These are phyloP conservation scores for Griposia aprilina DNA, from an alignment of 2,888 invertebrate species.

Conservation along the genomic window DNA sequence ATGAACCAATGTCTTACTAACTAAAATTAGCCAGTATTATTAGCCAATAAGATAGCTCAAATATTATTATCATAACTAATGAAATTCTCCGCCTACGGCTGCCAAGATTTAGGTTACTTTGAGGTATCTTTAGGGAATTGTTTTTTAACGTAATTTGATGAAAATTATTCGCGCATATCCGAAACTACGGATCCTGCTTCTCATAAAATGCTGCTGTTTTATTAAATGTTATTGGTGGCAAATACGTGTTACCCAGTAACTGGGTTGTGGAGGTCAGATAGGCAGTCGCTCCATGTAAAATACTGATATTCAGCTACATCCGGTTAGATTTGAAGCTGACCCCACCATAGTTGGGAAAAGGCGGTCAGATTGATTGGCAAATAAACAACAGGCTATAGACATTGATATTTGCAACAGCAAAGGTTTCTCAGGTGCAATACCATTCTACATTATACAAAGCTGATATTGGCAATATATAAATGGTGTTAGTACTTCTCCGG, in stretches of 20 bases:
- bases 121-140: background rate
- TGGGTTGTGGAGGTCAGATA: too few relatives aligned
- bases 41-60: background rate
- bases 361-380: background rate
- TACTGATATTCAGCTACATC: background rate
- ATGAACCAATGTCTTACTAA: background rate
- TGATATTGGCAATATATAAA: background rate
- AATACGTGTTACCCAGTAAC: background rate
- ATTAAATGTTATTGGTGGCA: background rate
- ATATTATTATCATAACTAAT: conserved; percentile 1
- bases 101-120: conserved; percentile 16
- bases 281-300: background rate
- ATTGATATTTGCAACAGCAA: background rate
- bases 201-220: background rate
- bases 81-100: background rate
- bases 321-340: background rate
- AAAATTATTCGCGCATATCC: background rate
- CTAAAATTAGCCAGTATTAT: background rate
- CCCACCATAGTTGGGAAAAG: background rate
- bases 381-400: background rate
- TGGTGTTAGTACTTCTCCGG: background rate
- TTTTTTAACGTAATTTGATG: background rate
- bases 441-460: background rate
- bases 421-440: background rate
- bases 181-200: background rate